phyloP scores from a whole-genome alignment of 2,888 invertebrate genomes.

The Aproaerema taeniolella region DNA sequence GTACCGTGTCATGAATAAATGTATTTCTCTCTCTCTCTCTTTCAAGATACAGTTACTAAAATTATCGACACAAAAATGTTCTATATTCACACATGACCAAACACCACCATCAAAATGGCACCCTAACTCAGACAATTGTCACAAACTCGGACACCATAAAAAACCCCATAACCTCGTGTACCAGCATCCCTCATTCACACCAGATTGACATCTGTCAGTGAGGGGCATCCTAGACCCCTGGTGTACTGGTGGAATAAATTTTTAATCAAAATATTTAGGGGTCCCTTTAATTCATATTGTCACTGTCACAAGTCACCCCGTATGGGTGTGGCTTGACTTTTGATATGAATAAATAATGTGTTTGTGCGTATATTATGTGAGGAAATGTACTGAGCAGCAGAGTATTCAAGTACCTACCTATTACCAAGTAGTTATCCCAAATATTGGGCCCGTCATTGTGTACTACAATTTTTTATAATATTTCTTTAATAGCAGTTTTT shows the following conservation, averaged over 20 bases:
- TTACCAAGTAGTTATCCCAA: no score
- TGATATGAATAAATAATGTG: conserved; percentile 38
- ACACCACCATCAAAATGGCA: background rate
- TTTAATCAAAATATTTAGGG: conserved; percentile 71
- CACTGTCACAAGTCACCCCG: conserved; percentile 55
- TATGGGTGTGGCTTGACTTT: conserved; percentile 44
- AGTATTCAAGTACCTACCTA: no score
- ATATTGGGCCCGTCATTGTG: no score
- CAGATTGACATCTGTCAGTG: conserved; percentile 71
- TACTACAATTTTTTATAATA: no score
- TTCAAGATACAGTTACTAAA: no score
- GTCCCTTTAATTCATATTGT: conserved; percentile 43
- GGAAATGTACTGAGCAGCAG: no score
- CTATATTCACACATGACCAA: background rate
- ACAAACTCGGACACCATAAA: background rate
- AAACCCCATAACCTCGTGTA: background rate
- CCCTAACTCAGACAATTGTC: conserved; percentile 5
- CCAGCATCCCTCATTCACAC: conserved; percentile 39
- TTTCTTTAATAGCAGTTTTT: no score
- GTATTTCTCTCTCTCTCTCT: no score
- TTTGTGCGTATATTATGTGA: no score
- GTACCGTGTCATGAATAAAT: no score
- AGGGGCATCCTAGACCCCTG: conserved; percentile 21
- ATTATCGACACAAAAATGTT: no score
- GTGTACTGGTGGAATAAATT: conserved; percentile 60